A percentile compares a stretch with the other conserved stretches of the same genome.
Evolutionary conservation across 1,140 invertebrate species (phyloP).

Genomic region (Rhizoglyphus robini): DNA sequence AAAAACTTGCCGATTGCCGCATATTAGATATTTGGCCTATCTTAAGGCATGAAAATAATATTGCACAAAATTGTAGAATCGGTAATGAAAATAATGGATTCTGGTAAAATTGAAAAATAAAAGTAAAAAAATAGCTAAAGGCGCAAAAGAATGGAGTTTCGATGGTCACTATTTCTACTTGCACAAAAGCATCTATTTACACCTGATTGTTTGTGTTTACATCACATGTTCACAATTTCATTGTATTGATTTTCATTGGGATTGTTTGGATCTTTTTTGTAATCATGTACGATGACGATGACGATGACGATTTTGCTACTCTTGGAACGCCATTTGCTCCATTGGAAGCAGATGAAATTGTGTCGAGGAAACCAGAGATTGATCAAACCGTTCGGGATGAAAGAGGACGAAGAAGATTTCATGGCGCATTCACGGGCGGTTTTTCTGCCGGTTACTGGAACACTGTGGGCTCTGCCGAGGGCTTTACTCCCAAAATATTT

Average conservation of each 20-base stretch:
- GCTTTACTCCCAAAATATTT: slow-evolving; percentile 80
- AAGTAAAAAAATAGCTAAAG: too few species aligned
- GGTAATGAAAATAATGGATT: too few species aligned
- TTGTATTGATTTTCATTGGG: background rate
- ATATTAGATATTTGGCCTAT: too few species aligned
- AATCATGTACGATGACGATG: background rate
- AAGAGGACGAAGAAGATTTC: slow-evolving; percentile 78
- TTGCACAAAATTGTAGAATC: too few species aligned
- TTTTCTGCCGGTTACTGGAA: slow-evolving; percentile 98
- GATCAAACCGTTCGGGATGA: slow-evolving; percentile 82
- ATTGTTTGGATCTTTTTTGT: background rate
- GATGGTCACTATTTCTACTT: background rate
- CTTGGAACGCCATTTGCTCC: slow-evolving; percentile 17
- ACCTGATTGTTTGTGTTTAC: too few species aligned
- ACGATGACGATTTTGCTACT: background rate
- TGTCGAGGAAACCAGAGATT: slow-evolving; percentile 64
- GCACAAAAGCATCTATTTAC: too few species aligned
- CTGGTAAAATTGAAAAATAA: too few species aligned
- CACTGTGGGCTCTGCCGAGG: slow-evolving; percentile 86
- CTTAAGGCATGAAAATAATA: too few species aligned
- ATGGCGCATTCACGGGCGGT: slow-evolving; percentile 97
- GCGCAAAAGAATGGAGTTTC: too few species aligned
- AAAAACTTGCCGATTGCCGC: too few species aligned
- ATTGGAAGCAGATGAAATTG: slow-evolving; percentile 45
- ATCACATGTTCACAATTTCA: too few species aligned